These are phyloP conservation scores for Elanoides forficatus DNA, from an alignment of 2,113 vertebrate genomes.

Conservation along the genomic window DNA sequence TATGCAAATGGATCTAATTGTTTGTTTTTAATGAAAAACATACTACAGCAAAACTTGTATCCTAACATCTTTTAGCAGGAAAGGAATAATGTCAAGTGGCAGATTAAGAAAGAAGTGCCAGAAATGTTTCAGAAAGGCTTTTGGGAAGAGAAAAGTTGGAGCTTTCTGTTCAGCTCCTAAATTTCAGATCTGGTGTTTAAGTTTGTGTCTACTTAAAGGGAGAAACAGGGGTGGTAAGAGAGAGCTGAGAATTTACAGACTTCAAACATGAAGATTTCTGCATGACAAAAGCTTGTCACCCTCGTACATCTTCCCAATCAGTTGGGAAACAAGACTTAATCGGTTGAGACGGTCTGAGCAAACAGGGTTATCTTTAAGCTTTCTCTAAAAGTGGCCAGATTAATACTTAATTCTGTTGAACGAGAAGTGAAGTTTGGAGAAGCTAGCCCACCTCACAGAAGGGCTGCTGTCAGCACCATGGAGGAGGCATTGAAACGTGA, in stretches of 20 bases:
- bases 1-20: neutral
- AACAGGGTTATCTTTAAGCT: neutral
- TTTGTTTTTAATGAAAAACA: neutral
- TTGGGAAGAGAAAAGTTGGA: neutral
- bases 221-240: neutral
- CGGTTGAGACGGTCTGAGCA: neutral
- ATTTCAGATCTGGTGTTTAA: neutral
- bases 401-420: neutral
- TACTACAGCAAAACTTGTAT: neutral
- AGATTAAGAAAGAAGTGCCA: neutral
- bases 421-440: neutral
- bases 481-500: rapidly evolving
- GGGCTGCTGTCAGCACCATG: rapidly evolving
- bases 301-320: neutral
- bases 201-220: neutral
- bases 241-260: neutral
- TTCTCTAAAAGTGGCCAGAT: neutral
- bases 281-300: neutral
- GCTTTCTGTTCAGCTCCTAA: neutral
- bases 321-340: constrained; percentile 21
- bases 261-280: neutral
- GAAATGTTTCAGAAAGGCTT: neutral
- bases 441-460: neutral
- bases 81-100: neutral
- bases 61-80: neutral